Evolutionary conservation across 2,888 invertebrate species (phyloP), one percentile per base, ranked within the genome.

Genomic region (Tachina fera): DNA sequence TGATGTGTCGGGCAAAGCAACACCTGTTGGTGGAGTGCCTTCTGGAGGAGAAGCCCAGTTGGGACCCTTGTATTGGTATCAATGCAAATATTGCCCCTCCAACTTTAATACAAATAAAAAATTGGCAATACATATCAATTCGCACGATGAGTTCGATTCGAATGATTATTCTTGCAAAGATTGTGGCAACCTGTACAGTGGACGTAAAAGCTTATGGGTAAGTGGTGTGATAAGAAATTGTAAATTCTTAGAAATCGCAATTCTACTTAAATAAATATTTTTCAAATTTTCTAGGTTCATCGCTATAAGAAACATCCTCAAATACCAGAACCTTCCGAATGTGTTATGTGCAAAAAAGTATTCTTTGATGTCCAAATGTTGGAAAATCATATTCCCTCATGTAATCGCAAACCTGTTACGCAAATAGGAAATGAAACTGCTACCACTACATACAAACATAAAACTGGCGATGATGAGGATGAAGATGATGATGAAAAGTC

Each of bases 231-330:
- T 16, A 16, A 39, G 8, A 51, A 39, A 51, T 51, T 51, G 16
- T 13, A 2, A 14, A 9, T 39, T 31, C 8, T 58, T 14, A 58
- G 22, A 61, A 61, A 41, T n/a, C 1, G 5, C 1, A n/a, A 61
- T 22, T n/a, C 41, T n/a, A 31, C 31, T 31, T 31, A 31, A 5
- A 31, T 31, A 61, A 60, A 61, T 41, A 16, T 31, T 14, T 67
- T 6, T 19, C 39, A 14, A 11, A 22, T 61, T 51, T 51, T 68
- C 19, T 16, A 91, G 91, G 91, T 91, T n/a, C 93, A 93, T 90
- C 92, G 93, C 19, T 92, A 93, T 79, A 93, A 93, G 84, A 93
- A 93, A 87, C 93, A 93, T 91, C 93, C 93, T 5, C 91, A 92
- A 82, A 90, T 92, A 22, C 91, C 93, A 0, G 91, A 92, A 87